A percentile compares a stretch with the other conserved stretches of the same genome.
These are phyloP conservation scores for Rhipidura dahli DNA, from an alignment of 2,113 vertebrate species.

Conservation along the genomic window DNA sequence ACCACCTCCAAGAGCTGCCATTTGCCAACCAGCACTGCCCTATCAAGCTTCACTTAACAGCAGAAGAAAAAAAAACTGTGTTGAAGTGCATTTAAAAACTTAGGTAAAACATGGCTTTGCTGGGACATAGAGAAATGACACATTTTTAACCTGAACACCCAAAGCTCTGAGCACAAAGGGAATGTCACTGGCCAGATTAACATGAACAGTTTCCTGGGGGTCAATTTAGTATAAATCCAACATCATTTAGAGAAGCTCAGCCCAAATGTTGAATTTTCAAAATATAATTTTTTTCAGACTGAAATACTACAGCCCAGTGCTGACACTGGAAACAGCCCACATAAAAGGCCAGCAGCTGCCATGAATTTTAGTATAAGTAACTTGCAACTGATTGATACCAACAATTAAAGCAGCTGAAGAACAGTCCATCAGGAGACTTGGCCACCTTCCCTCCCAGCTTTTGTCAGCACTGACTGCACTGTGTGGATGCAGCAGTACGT, in stretches of 20 bases:
- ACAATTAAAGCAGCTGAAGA: not conserved
- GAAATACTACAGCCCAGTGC: not conserved
- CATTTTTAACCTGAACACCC: not conserved
- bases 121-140: not conserved
- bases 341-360: not conserved
- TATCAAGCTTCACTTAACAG: too few species aligned
- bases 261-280: not conserved
- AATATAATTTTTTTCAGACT: not conserved
- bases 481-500: not conserved
- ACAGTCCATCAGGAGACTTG: not conserved
- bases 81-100: not conserved
- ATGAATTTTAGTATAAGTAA: not conserved
- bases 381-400: not conserved
- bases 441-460: not conserved
- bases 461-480: not conserved
- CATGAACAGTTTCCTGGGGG: fast-evolving
- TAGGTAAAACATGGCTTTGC: not conserved
- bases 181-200: not conserved
- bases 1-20: not conserved
- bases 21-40: not conserved
- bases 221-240: not conserved
- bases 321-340: fast-evolving
- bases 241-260: not conserved
- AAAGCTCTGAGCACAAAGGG: not conserved
- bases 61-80: not conserved